Percentiles rank a stretch among this genome's conserved stretches.
Evolutionary conservation across 2,113 vertebrate genomes (phyloP).

Genomic region (Puffinus mauretanicus): DNA sequence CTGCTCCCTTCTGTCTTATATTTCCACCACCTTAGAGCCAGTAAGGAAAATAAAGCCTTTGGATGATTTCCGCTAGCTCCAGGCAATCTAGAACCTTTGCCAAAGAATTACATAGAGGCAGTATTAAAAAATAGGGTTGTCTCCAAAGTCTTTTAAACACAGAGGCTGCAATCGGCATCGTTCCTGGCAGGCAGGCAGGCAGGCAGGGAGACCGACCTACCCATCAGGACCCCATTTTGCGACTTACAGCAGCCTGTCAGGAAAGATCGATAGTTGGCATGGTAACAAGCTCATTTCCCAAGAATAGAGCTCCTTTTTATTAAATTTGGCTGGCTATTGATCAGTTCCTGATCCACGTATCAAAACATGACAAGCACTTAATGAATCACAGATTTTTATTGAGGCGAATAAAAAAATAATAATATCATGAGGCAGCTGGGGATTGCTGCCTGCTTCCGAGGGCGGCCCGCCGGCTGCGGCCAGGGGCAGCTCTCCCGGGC

Average conservation of each 20-base stretch:
- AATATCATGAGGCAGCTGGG: not conserved
- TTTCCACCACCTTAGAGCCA: not conserved
- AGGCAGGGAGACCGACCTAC: conserved; percentile 12
- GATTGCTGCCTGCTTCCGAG: not conserved
- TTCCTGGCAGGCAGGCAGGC: conserved; percentile 39
- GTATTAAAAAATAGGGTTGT: not conserved
- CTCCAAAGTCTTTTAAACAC: not conserved
- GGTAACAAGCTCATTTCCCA: conserved; percentile 72
- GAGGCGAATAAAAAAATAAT: conserved; percentile 42
- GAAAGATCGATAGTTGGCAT: conserved; percentile 79
- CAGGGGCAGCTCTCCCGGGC: not conserved
- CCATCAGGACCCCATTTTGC: conserved; percentile 64
- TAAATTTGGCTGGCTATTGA: conserved; percentile 77
- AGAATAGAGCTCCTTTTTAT: conserved; percentile 74
- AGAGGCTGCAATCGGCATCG: not conserved
- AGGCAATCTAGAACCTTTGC: conserved; percentile 11
- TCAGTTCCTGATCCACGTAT: conserved; percentile 70
- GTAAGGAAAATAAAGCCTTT: not conserved
- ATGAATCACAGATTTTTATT: conserved; percentile 63
- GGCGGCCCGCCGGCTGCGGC: not conserved
- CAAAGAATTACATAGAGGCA: not conserved
- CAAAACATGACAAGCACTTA: conserved; percentile 72
- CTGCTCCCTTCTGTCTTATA: not conserved
- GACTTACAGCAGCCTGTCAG: conserved; percentile 59
- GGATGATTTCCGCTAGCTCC: not conserved